phyloP scores from a whole-genome alignment of 37 sponge, comb jelly and placozoan genomes.

The Diacarnus erythraeanus region DNA sequence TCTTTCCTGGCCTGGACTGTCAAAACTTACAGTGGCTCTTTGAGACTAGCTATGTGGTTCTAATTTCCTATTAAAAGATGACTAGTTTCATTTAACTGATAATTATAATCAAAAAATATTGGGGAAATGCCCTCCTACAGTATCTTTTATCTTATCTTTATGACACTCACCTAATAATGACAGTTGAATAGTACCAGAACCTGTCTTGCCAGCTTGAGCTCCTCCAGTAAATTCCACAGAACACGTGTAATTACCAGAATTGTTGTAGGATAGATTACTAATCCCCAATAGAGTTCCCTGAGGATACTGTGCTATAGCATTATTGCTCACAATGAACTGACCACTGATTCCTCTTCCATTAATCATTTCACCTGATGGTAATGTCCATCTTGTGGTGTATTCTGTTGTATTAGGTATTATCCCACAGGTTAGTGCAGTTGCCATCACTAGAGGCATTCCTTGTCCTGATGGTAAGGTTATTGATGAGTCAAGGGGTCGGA shows the following conservation, averaged over 20 bases:
- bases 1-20: too few relatives aligned
- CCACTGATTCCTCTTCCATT: not conserved
- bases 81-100: too few relatives aligned
- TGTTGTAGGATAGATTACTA: not conserved
- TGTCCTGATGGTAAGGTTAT: too few relatives aligned
- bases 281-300: not conserved
- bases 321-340: not conserved
- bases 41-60: too few relatives aligned
- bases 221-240: not conserved
- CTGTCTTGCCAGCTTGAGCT: not conserved
- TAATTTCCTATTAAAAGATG: too few relatives aligned
- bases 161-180: not conserved
- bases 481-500: too few relatives aligned
- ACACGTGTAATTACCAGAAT: constrained; percentile 13
- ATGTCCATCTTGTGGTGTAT: not conserved
- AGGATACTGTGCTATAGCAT: not conserved
- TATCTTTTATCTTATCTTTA: not conserved
- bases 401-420: not conserved
- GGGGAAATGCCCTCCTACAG: too few relatives aligned
- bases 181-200: constrained; percentile 9
- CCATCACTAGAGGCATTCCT: too few relatives aligned
- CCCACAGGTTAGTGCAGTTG: not conserved
- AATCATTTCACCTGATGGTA: not conserved
- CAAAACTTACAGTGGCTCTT: too few relatives aligned
- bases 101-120: too few relatives aligned